Evolutionary conservation across 2,113 vertebrate species (phyloP), one percentile per base, ranked within the genome.

Genomic region (Pollimyrus isidori): DNA sequence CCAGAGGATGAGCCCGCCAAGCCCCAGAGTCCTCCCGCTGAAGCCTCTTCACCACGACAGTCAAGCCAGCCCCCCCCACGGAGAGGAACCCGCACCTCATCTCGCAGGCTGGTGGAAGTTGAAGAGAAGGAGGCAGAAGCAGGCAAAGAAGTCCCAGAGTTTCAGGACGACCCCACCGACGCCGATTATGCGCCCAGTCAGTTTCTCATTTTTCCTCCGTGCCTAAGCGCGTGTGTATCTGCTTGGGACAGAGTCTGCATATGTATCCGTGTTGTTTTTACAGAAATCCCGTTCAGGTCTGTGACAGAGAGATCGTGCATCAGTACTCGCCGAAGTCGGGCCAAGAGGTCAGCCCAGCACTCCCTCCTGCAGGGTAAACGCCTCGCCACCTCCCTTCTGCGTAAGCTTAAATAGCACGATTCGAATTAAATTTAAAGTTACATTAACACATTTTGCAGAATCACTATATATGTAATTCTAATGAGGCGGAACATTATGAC

Each of bases 251-350:
- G 26, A 15, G 35, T 88, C 35, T 56, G 21, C 2, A 2, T 90
- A 11, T 88, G 50, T 88, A 82, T 56, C 82, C 21, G 2, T 89
- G 26, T 48, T 86, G 53, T 87, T 56, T 88, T 90, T 88, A 19
- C 90, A 96, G 96, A 95, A 89, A 91, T 93, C 0, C 90, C 91
- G 0, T 69, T 92, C 52, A 95, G 93, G 89, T 87, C 92, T 53
- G 86, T 35, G 42, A 89, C 91, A 6, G 91, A 90, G 56, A 92
- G 91, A 46, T 90, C 94, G 1, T 94, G 93, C 89, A 91, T 94
- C 82, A 96, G 93, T 89, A 95, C 94, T 35, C 93, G 95, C 0
- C 95, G 95, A 84, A 94, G 94, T 91, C 95, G 94, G 90, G 93
- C 95, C 88, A 93, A 95, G 90, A 95, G 93, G 89, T 90, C 92